These are phyloP conservation scores for Aeoliscus strigatus DNA, from an alignment of 2,797 vertebrate species.

Conservation along the genomic window DNA sequence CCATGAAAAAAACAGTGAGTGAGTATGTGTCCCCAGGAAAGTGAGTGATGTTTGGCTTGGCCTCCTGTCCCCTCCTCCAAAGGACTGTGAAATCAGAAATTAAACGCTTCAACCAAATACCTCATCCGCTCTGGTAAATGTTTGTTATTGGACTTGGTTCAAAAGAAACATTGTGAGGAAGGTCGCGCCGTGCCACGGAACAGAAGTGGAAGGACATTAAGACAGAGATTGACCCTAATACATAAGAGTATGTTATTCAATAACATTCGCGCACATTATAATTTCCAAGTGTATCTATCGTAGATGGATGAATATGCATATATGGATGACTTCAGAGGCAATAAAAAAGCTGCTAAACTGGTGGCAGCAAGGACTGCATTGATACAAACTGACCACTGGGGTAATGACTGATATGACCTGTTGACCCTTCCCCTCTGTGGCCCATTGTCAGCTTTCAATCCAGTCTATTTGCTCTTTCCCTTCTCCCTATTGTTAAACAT, in stretches of 20 bases:
- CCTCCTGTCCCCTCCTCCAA: constrained; percentile 55
- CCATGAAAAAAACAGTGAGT: constrained; percentile 30
- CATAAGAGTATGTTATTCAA: background rate
- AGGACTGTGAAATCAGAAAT: constrained; percentile 78
- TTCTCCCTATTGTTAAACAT: constrained; percentile 34
- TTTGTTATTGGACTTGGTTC: constrained; percentile 75
- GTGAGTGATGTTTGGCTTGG: constrained; percentile 60
- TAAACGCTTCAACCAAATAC: constrained; percentile 69
- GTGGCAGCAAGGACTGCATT: constrained; percentile 48
- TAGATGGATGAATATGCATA: constrained; percentile 9
- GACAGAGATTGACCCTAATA: constrained; percentile 9
- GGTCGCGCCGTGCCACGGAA: constrained; percentile 45
- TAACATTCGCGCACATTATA: background rate
- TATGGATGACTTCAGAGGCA: constrained; percentile 32
- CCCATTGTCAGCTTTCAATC: constrained; percentile 41
- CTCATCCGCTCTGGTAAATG: constrained; percentile 70
- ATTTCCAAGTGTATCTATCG: too few species aligned
- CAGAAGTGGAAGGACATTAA: constrained; percentile 30
- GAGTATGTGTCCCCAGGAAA: constrained; percentile 43
- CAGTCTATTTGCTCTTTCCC: constrained; percentile 41
- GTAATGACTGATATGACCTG: constrained; percentile 46
- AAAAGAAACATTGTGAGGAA: constrained; percentile 59
- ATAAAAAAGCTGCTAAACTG: constrained; percentile 38
- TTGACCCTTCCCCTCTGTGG: constrained; percentile 40
- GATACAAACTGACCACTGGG: constrained; percentile 39